Conservation (phyloP, 2,888 invertebrate genomes). For the Pollenia angustigena region DNA sequence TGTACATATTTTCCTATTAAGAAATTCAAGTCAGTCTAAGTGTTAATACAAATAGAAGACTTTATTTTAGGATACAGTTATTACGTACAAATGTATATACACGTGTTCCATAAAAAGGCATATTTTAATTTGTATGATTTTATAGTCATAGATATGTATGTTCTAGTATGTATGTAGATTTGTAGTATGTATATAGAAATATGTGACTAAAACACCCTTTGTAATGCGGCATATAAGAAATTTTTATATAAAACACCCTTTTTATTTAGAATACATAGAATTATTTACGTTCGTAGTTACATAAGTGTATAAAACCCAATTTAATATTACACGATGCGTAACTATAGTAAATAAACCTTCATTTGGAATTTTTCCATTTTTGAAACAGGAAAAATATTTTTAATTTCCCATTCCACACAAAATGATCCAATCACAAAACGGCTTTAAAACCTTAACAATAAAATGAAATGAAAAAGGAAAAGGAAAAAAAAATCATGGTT, state of each 20-base stretch:
- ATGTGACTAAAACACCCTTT: not conserved
- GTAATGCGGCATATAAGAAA: not conserved
- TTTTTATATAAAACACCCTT: slow-evolving; percentile 39
- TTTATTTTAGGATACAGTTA: slow-evolving; percentile 18
- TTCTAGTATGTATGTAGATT: not conserved
- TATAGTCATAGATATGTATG: not conserved
- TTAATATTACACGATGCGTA: slow-evolving; percentile 71
- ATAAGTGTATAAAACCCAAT: slow-evolving; percentile 53
- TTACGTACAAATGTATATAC: slow-evolving; percentile 25
- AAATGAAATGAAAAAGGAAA: not conserved
- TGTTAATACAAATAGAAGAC: slow-evolving; percentile 73
- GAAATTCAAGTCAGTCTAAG: slow-evolving; percentile 77
- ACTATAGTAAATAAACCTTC: slow-evolving; percentile 67
- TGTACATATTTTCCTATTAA: slow-evolving; percentile 75
- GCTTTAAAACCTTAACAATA: slow-evolving; percentile 79
- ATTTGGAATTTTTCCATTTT: slow-evolving; percentile 62
- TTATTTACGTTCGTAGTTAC: slow-evolving; percentile 21
- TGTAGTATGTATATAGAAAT: not conserved
- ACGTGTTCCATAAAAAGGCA: slow-evolving; percentile 58
- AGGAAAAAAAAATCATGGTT: slow-evolving; percentile 75
- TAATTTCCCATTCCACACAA: slow-evolving; percentile 81
- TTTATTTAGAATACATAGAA: slow-evolving; percentile 18
- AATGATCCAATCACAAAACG: slow-evolving; percentile 81
- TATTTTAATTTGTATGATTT: not conserved
- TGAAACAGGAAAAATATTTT: slow-evolving; percentile 76